These are phyloP conservation scores for Drosophila tristis DNA, from an alignment of 1,140 invertebrate species.

Conservation along the genomic window DNA sequence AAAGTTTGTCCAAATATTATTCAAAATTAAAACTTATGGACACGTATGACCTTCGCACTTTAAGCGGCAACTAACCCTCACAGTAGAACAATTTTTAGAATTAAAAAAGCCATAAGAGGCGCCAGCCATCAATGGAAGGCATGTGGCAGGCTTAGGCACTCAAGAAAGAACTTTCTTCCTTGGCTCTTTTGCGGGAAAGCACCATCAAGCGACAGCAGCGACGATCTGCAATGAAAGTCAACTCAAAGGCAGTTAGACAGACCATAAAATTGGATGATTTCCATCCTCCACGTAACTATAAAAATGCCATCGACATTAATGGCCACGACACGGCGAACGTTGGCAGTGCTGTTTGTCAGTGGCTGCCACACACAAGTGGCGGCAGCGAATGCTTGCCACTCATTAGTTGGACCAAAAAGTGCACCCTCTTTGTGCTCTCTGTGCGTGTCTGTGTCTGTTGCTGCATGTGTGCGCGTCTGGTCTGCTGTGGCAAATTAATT, in stretches of 20 bases:
- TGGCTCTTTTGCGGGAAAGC: no score
- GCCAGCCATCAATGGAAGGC: not conserved
- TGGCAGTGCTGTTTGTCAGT: slow-evolving; percentile 55
- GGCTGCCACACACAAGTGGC: slow-evolving; percentile 4
- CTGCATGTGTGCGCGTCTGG: slow-evolving; percentile 18
- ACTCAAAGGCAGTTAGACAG: no score
- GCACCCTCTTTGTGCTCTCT: not conserved
- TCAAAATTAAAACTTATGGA: no score
- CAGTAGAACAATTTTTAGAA: no score
- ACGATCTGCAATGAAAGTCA: no score
- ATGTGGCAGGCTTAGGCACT: no score
- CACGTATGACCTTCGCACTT: not conserved
- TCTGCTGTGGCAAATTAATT: slow-evolving; percentile 72
- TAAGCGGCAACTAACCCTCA: not conserved
- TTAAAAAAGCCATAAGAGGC: no score
- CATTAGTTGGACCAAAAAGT: slow-evolving; percentile 54
- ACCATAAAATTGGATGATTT: not conserved
- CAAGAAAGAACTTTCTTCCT: no score
- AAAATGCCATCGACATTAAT: slow-evolving; percentile 78
- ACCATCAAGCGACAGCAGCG: no score
- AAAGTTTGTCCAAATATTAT: no score
- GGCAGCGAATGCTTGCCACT: slow-evolving; percentile 23
- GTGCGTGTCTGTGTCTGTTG: not conserved
- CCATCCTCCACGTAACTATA: slow-evolving; percentile 34
- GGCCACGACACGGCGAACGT: slow-evolving; percentile 44